A percentile compares a stretch with the other conserved stretches of the same genome.
Evolutionary conservation across 2,797 vertebrate genomes (phyloP).

Genomic region (Hephaestus fuliginosus): DNA sequence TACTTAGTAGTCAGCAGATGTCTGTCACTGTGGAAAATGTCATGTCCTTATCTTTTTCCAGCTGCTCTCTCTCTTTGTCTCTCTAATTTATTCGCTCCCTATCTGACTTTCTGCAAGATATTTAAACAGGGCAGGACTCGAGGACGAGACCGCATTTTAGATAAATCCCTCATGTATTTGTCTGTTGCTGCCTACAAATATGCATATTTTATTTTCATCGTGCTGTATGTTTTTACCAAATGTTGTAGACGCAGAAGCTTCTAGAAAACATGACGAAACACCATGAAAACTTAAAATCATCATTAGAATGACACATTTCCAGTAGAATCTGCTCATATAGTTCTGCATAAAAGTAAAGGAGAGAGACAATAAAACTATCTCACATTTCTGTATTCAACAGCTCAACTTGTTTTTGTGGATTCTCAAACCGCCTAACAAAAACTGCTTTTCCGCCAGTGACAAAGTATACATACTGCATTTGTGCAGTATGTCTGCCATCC

Average conservation of each 20-base stretch:
- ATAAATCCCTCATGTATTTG: neutral
- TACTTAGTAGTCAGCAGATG: constrained; percentile 66
- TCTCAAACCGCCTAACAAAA: neutral
- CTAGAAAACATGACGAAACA: neutral
- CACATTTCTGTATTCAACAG: too few species aligned
- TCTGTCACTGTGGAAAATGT: constrained; percentile 63
- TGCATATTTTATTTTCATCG: neutral
- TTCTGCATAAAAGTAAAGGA: too few species aligned
- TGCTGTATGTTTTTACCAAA: neutral
- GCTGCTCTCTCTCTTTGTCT: constrained; percentile 29
- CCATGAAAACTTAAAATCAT: neutral
- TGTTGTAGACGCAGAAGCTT: neutral
- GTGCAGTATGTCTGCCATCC: neutral
- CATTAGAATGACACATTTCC: too few species aligned
- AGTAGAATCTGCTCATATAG: too few species aligned
- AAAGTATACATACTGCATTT: too few species aligned
- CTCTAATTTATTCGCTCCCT: neutral
- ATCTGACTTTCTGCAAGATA: constrained; percentile 10
- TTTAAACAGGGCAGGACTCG: neutral
- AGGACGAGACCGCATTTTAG: neutral
- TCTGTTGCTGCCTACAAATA: neutral
- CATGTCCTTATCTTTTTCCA: constrained; percentile 56
- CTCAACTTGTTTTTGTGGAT: too few species aligned
- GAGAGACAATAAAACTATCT: too few species aligned
- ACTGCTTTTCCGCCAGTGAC: neutral